Evolutionary conservation across 2,113 vertebrate genomes (phyloP), one percentile per base, ranked within the genome.

Genomic region (Holacanthus passer): DNA sequence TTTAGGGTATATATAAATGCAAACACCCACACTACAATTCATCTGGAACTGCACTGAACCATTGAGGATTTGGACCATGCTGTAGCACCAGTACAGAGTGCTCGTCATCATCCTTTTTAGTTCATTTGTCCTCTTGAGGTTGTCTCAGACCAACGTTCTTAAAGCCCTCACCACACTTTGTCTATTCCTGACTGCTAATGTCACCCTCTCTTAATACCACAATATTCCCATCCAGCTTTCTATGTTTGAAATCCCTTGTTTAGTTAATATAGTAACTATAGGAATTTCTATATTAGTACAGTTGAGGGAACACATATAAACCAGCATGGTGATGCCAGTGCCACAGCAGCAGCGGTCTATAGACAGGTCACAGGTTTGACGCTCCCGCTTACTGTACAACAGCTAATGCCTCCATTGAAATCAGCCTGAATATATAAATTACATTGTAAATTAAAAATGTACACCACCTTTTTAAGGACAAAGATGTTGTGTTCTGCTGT

Each of bases 1-100:
- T 96, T 97, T 82, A 93, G 13, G 47, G 96, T 97, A 89, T 89
- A 91, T 87, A 13, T 78, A 22, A 60, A 47, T 52, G 8, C 47
- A 84, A 53, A 65, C 24, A 60, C 22, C 12, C 39, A 71, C 9
- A 8, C 37, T 20, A 10, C 1, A 31, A 24, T 43, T 13, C 22
- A 48, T 2, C 24, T 41, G 45, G 27, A 32, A 17, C 19, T 29
- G 22, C n/a, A 32, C n/a, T 52, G 41, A 64, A 60, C 37, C 35
- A 17, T 16, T 29, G 7, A 71, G 65, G 60, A 41, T 47, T 56
- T 72, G 52, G 58, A 56, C 29, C 41, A 41, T 17, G 37, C 31
- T 69, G 20, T 16, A 59, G 27, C 53, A 43, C 12, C 66, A 50
- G 20, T 16, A 22, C 19, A 32, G 7, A 55, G 20, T 19, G 19